phyloP scores from a whole-genome alignment of 2,888 invertebrate species.

The Habroteleia sp. region DNA sequence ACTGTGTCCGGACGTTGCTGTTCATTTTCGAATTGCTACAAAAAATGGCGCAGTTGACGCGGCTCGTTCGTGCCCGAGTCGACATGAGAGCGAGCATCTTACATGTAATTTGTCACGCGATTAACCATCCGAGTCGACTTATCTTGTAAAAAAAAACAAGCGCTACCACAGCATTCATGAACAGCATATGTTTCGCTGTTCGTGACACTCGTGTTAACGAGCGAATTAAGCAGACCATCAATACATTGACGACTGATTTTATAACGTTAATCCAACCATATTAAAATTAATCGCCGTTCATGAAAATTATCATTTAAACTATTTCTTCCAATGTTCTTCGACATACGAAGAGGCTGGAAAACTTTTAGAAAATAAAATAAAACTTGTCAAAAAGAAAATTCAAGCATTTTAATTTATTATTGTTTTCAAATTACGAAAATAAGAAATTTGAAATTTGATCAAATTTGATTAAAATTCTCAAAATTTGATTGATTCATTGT shows the following conservation, averaged over 20 bases:
- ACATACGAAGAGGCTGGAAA: no score
- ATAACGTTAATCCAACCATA: neutral
- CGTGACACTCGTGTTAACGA: constrained; percentile 30
- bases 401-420: no score
- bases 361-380: no score
- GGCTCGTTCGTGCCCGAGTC: constrained; percentile 1
- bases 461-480: no score
- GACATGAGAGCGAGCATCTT: constrained; percentile 22
- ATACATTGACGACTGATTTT: constrained; percentile 29
- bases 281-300: neutral
- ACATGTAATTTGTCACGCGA: constrained; percentile 52
- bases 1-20: no score
- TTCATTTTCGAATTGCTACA: neutral
- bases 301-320: no score
- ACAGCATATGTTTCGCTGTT: constrained; percentile 16
- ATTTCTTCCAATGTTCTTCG: no score
- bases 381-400: no score
- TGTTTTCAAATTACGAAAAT: no score
- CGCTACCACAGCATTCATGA: constrained; percentile 2
- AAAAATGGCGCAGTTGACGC: constrained; percentile 23
- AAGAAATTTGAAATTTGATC: no score
- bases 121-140: constrained; percentile 38
- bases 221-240: constrained; percentile 21
- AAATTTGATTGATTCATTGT: no score
- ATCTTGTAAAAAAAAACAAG: constrained; percentile 15